phyloP scores from a whole-genome alignment of 2,888 invertebrate genomes.

The Ornithoptera priamus region DNA sequence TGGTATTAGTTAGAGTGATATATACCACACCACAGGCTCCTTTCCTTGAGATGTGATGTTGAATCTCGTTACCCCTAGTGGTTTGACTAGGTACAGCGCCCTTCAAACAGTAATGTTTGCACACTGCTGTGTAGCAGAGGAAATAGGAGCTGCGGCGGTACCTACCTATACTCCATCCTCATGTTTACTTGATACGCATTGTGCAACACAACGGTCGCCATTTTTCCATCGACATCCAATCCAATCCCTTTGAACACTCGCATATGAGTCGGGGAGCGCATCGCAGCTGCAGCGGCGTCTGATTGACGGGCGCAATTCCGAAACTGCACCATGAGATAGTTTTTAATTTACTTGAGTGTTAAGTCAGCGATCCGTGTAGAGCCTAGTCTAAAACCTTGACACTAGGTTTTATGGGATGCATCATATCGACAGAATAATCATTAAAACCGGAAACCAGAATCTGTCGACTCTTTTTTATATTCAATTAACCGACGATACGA shows the following conservation, averaged over 20 bases:
- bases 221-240: conserved; percentile 54
- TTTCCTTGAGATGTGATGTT: too few species aligned
- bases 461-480: too few species aligned
- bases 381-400: neutral
- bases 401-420: neutral
- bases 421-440: neutral
- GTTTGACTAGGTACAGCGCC: too few species aligned
- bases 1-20: too few species aligned
- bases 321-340: conserved; percentile 41
- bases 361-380: neutral
- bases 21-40: too few species aligned
- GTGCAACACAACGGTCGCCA: conserved; percentile 41
- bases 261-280: conserved; percentile 51
- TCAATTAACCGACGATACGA: too few species aligned
- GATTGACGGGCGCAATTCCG: conserved; percentile 52
- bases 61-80: too few species aligned
- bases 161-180: too few species aligned
- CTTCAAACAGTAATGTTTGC: too few species aligned
- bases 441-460: neutral
- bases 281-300: conserved; percentile 51
- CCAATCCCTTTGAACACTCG: conserved; percentile 48
- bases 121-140: too few species aligned
- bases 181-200: conserved; percentile 19
- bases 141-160: too few species aligned
- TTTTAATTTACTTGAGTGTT: conserved; percentile 23